Evolutionary conservation across 1,140 invertebrate genomes (phyloP).

Genomic region (Lordiphosa collinella): DNA sequence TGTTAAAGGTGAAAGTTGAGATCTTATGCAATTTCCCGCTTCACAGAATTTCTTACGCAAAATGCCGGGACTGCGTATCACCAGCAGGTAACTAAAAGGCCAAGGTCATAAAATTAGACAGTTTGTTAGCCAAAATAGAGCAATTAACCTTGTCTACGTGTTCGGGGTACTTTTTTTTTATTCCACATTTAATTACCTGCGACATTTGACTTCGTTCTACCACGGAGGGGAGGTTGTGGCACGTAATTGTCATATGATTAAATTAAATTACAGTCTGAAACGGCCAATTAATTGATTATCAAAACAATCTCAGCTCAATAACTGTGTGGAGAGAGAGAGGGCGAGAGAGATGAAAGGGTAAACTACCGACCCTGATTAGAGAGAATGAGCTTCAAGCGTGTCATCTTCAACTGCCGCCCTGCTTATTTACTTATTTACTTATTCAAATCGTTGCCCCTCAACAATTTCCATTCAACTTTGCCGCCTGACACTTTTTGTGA

Average conservation of each 20-base stretch:
- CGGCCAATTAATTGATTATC: constrained; percentile 53
- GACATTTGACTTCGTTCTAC: constrained; percentile 8
- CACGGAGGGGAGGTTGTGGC: constrained; percentile 11
- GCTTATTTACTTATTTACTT: constrained; percentile 67
- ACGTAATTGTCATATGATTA: constrained; percentile 41
- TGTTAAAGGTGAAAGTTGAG: constrained; percentile 38
- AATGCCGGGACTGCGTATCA: constrained; percentile 5
- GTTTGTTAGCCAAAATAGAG: constrained; percentile 54
- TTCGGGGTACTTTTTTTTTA: constrained; percentile 35
- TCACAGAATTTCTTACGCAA: constrained; percentile 4
- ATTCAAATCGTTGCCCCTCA: constrained; percentile 66
- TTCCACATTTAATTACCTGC: constrained; percentile 48
- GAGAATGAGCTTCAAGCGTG: constrained; percentile 11
- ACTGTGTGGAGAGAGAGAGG: neutral
- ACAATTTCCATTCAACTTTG: constrained; percentile 61
- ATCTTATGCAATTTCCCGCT: constrained; percentile 20
- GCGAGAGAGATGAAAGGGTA: neutral
- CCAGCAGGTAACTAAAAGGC: constrained; percentile 25
- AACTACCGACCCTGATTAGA: too few relatives aligned
- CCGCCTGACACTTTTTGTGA: constrained; percentile 77
- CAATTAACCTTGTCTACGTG: constrained; percentile 71
- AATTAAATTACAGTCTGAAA: constrained; percentile 37
- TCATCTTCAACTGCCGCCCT: constrained; percentile 64
- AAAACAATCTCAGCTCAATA: constrained; percentile 26
- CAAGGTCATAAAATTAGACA: constrained; percentile 25